Base-by-base conservation (phyloP, 1,140 invertebrate species). In the Marisa cornuarietis region DNA sequence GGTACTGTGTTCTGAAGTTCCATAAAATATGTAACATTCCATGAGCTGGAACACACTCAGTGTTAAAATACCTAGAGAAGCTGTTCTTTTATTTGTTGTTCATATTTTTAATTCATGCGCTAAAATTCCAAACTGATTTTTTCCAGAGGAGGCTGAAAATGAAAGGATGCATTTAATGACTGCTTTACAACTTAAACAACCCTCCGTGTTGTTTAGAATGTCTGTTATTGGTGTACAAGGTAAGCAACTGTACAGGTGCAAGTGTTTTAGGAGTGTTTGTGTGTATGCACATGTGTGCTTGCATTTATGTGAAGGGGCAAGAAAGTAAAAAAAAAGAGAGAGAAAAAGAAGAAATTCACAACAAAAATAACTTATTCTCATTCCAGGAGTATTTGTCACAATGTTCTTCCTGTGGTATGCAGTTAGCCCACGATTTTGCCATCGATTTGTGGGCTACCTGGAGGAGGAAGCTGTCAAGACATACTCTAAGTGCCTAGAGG, bases 141-240 rank as follows among this genome's bases (percentile, higher is more conserved):
- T n/a, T 72, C 51, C 65, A 89, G 88, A 92, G 84, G 91, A 92
- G 80, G 91, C 91, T n/a, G 91, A 92, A 79, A 92, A 92, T 85
- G 91, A 92, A 80, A 77, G 91, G 76, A 92, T 92, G 91, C 91
- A 92, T 83, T 82, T 92, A 20, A 85, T 92, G 84, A 91, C 90
- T 26, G 90, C 88, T 0, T 80, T 92, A 77, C 85, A 89, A 54
- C 79, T 92, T 26, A 90, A 88, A 65, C 78, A 90, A 71, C 91
- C 91, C 7, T 81, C 85, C 4, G 24, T 84, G n/a, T 42, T 91
- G 7, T 91, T 92, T 76, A 82, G 88, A 65, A 52, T 82, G 26
- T 79, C 85, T 61, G 89, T 91, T 6, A 85, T 90, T n/a, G 81
- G 84, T 13, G 83, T 86, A 68, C 91, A 91, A 86, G 89, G 89